Evolutionary conservation across 2,888 invertebrate genomes (phyloP), one percentile per base, ranked within the genome.

Genomic region (Scrobipalpa atriplicella): DNA sequence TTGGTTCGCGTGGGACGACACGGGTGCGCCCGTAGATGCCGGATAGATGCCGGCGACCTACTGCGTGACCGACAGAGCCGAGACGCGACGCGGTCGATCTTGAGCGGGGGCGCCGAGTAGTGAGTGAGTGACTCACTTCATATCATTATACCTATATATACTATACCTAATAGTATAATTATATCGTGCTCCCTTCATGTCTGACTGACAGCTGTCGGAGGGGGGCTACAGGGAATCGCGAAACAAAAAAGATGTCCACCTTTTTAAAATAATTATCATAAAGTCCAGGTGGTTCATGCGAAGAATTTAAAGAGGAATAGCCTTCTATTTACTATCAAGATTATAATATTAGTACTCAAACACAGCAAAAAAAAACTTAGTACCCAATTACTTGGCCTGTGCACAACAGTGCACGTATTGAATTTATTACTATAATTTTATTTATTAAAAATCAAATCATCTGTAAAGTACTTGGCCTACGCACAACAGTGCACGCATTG

Each of bases 1-100:
- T 73, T 70, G 71, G 68, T 75, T 71, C 76, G 72, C 72, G 71
- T 66, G 67, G 71, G 75, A 71, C 73, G 73, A 75, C 75, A 76
- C 77, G 73, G 64, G 72, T 73, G 73, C 70, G 72, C 75, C 73
- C 77, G 74, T 75, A 72, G 69, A 69, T 69, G 76, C 75, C 81
- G 78, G 76, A 73, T 29, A 29, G 54, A 13, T 76, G 82, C 75
- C 81, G 78, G 76, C 83, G 80, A 77, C 80, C 80, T 78, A 83
- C 83, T 81, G 78, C 77, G 77, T 78, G 77, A 77, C 78, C 74
- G 73, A 58, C 73, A 70, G 69, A 67, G 73, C 29, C 29, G 29
- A 72, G 69, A 72, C 71, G 72, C 73, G 69, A 72, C 71, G 72
- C 73, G 78, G 78, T 84, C 84, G 82, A 83, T 82, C 77, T 74